Conservation (phyloP, 2,888 invertebrate genomes). For the Sinelater perroti region DNA sequence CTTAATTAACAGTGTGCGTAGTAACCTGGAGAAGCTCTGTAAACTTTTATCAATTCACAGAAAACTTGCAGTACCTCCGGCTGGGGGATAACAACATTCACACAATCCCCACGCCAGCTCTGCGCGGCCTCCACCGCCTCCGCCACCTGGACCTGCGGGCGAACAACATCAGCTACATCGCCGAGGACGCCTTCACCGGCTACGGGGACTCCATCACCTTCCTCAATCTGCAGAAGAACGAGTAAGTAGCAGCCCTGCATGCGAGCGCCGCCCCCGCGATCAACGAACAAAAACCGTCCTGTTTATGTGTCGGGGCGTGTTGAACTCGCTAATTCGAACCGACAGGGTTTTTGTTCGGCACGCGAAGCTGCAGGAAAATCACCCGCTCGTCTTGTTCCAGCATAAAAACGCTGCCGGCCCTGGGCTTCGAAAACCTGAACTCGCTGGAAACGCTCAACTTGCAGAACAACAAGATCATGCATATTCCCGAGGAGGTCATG, state of each 20-base stretch:
- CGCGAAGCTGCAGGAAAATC: too few species aligned
- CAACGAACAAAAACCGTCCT: slow-evolving; percentile 7
- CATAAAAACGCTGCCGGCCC: slow-evolving; percentile 81
- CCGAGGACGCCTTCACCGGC: slow-evolving; percentile 87
- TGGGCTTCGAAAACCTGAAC: slow-evolving; percentile 88
- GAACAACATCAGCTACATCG: slow-evolving; percentile 84
- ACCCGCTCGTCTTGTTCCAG: slow-evolving; percentile 64
- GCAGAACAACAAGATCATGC: slow-evolving; percentile 86
- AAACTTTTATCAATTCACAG: slow-evolving; percentile 62
- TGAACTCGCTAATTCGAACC: too few species aligned
- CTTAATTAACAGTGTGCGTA: slow-evolving; percentile 12
- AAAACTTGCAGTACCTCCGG: slow-evolving; percentile 88
- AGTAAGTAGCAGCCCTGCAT: slow-evolving; percentile 70
- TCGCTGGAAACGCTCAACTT: slow-evolving; percentile 88
- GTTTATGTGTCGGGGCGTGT: too few species aligned
- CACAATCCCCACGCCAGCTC: slow-evolving; percentile 83
- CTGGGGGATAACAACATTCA: slow-evolving; percentile 89
- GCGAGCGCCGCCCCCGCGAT: too few species aligned
- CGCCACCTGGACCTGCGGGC: slow-evolving; percentile 87
- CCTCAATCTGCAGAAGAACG: slow-evolving; percentile 89
- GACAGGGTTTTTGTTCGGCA: too few species aligned
- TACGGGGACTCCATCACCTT: slow-evolving; percentile 94
- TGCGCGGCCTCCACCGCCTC: slow-evolving; percentile 84
- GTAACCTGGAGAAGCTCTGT: slow-evolving; percentile 14
- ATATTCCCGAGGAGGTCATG: slow-evolving; percentile 87